Conservation (phyloP, 2,797 vertebrate species). For the Merluccius polli region DNA sequence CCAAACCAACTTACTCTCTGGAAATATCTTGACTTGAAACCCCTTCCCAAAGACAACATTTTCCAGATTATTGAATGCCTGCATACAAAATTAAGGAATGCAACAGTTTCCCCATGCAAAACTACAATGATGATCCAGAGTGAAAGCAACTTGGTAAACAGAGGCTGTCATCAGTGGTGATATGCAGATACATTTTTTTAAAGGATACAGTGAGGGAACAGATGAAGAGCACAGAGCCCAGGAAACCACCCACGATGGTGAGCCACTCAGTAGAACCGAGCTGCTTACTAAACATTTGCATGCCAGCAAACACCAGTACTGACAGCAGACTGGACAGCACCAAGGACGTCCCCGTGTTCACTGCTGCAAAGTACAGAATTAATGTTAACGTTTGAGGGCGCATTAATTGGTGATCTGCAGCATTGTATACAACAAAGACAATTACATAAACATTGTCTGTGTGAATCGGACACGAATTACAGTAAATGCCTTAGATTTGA, state of each 20-base stretch:
- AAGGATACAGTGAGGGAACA: constrained; percentile 94
- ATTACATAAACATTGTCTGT: neutral
- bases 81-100: constrained; percentile 68
- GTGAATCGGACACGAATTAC: neutral
- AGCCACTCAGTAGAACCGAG: constrained; percentile 92
- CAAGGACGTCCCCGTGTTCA: constrained; percentile 87
- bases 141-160: neutral
- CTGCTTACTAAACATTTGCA: constrained; percentile 98
- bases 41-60: constrained; percentile 93
- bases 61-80: constrained; percentile 98
- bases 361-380: constrained; percentile 63
- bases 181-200: neutral
- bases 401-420: no score
- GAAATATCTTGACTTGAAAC: constrained; percentile 97
- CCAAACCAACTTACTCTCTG: constrained; percentile 82
- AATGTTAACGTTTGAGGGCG: neutral
- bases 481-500: neutral
- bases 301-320: constrained; percentile 91
- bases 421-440: neutral
- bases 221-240: constrained; percentile 89
- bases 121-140: neutral
- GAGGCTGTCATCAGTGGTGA: neutral
- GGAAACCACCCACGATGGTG: constrained; percentile 91
- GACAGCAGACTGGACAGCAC: constrained; percentile 89
- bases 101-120: neutral